phyloP scores from a whole-genome alignment of 2,113 vertebrate species.

The Carollia perspicillata region DNA sequence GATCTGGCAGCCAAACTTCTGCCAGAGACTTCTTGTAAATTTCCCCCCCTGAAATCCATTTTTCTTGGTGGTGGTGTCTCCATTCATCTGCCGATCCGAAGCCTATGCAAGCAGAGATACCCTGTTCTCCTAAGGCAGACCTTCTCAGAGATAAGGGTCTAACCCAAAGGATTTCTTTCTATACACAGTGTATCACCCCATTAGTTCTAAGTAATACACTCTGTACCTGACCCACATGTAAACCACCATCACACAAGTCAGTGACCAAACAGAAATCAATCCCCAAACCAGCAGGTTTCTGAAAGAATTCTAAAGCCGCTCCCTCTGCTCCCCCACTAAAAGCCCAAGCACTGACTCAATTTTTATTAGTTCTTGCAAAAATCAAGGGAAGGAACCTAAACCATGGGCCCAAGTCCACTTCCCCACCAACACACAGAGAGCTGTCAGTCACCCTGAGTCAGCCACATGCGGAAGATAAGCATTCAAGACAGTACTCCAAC shows the following conservation, averaged over 20 bases:
- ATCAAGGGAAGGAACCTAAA: not conserved
- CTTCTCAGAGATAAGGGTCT: not conserved
- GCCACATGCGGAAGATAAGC: not conserved
- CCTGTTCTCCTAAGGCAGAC: not conserved
- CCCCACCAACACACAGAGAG: not conserved
- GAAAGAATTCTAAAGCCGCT: not conserved
- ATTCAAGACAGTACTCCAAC: not conserved
- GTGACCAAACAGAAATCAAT: not conserved
- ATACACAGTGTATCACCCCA: not conserved
- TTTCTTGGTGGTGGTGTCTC: not conserved
- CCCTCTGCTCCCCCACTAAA: not conserved
- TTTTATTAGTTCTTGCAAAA: not conserved
- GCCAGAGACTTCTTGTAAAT: conserved; percentile 30
- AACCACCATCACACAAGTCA: not conserved
- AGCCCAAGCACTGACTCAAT: not conserved
- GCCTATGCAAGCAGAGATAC: not conserved
- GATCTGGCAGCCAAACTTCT: conserved; percentile 65
- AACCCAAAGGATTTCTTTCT: not conserved
- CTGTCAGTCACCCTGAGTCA: not conserved
- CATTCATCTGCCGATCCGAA: not conserved
- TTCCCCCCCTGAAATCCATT: conserved; percentile 21
- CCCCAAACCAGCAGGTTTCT: not conserved
- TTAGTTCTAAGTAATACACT: not conserved
- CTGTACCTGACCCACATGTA: not conserved
- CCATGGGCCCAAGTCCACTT: not conserved